Evolutionary conservation across 2,888 invertebrate species (phyloP), one percentile per base, ranked within the genome.

Genomic region (Rhagonycha fulva): DNA sequence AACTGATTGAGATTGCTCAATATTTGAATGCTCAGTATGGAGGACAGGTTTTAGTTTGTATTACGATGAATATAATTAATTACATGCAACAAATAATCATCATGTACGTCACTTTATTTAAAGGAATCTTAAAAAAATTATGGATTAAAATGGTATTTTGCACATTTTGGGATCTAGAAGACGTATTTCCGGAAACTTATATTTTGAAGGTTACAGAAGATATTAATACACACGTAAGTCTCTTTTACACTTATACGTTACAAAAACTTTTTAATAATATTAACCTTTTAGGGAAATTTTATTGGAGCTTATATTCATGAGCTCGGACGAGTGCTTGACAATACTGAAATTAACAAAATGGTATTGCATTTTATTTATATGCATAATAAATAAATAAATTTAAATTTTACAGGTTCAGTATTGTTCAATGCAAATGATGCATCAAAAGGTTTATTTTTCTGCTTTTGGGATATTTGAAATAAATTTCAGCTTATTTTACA

Each of bases 1-100:
- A 28, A 30, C 14, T 68, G 19, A 11, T 30, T 12, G 19, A 47
- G 9, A 47, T 68, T 14, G 68, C 30, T 14, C 68, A 32, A 32
- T 5, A 5, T 11, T 14, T 30, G 11, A 68, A 68, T 30, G 19
- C 0, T 19, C 12, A 32, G 9, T 30, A 47, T 19, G 30, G 68
- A 32, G n/a, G 14, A 5, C 30, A 28, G 4, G 10, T 19, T n/a
- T 14, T 68, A 23, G 19, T 32, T 30, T n/a, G 28, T 14, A 32
- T 68, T 68, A 32, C 32, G 12, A 68, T 32, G 32, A 68, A 7
- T 23, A 9, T 32, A 14, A 71, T 80, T 7, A 26, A 66, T 66
- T 66, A 24, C 12, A 23, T 66, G 26, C 63, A 66, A 66, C 63
- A 66, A 7, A 66, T 66, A 24, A 14, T 19, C 24, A 23, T 66